These are phyloP conservation scores for Galaxea fascicularis DNA, from an alignment of 92 coral and sea anemone species.

Conservation along the genomic window DNA sequence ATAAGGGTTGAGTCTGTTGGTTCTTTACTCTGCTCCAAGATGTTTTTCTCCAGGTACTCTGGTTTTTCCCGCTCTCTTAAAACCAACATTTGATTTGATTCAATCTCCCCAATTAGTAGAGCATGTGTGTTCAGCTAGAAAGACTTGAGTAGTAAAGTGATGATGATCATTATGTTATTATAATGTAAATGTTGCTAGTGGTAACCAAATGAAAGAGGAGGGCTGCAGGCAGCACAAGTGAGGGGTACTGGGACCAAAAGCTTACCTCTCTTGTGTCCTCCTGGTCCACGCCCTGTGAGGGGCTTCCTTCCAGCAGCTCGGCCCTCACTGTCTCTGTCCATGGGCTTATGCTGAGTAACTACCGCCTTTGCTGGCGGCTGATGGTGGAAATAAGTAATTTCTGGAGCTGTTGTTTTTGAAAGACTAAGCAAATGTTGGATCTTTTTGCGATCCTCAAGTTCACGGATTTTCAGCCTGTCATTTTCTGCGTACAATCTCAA, in stretches of 20 bases:
- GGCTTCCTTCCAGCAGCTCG: slow-evolving; percentile 32
- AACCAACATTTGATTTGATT: too few species aligned
- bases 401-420: slow-evolving; percentile 81
- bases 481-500: slow-evolving; percentile 96
- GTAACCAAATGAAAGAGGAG: not conserved
- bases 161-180: too few species aligned
- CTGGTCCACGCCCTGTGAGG: slow-evolving; percentile 93
- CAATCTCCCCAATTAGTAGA: too few species aligned
- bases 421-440: slow-evolving; percentile 92
- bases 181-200: too few species aligned
- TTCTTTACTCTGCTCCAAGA: too few species aligned
- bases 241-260: not conserved
- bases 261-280: slow-evolving; percentile 95
- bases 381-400: slow-evolving; percentile 95
- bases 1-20: too few species aligned
- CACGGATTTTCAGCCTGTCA: slow-evolving; percentile 94
- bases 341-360: slow-evolving; percentile 78
- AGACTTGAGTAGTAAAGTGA: too few species aligned
- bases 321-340: slow-evolving; percentile 23
- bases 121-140: too few species aligned
- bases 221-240: not conserved
- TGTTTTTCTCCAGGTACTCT: too few species aligned
- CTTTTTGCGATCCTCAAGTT: slow-evolving; percentile 95
- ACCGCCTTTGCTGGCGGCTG: slow-evolving; percentile 96
- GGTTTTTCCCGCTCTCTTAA: too few species aligned